A percentile compares a stretch with the other conserved stretches of the same genome.
These are phyloP conservation scores for Nasonia giraulti DNA, from an alignment of 1,140 invertebrate species.

Conservation along the genomic window DNA sequence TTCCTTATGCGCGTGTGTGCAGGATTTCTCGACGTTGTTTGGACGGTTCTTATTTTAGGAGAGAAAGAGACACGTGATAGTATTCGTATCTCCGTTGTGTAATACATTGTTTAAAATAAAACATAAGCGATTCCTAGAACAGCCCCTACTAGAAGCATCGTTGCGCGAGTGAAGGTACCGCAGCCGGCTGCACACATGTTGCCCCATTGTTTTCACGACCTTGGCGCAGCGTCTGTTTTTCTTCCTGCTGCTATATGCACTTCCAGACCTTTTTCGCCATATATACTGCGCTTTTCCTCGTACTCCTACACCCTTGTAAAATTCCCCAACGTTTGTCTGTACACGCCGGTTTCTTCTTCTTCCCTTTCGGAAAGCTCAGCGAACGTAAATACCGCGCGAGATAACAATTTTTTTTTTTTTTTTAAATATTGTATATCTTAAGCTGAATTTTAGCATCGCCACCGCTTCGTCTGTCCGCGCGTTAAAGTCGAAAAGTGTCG, in stretches of 20 bases:
- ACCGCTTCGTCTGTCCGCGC: background rate
- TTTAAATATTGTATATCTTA: too few relatives aligned
- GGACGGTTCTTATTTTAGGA: background rate
- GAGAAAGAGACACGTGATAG: too few relatives aligned
- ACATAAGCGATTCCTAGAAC: background rate
- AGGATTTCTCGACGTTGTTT: slow-evolving; percentile 18
- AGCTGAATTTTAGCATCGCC: too few relatives aligned
- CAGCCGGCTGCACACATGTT: background rate
- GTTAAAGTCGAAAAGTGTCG: background rate
- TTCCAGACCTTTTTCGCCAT: background rate
- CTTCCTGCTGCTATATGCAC: background rate
- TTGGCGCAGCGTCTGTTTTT: background rate
- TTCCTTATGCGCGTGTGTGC: background rate
- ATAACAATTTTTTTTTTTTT: background rate
- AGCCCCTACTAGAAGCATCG: background rate
- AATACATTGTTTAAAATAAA: background rate
- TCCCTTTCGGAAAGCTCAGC: background rate
- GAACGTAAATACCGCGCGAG: too few relatives aligned
- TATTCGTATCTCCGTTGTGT: too few relatives aligned
- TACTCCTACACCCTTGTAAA: too few relatives aligned
- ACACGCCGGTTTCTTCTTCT: too few relatives aligned
- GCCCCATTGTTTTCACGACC: background rate
- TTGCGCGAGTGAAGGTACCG: background rate
- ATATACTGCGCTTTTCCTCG: too few relatives aligned
- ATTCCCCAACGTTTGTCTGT: too few relatives aligned